These are phyloP conservation scores for Phyllostomus hastatus DNA, from an alignment of 2,113 vertebrate species.

Conservation along the genomic window DNA sequence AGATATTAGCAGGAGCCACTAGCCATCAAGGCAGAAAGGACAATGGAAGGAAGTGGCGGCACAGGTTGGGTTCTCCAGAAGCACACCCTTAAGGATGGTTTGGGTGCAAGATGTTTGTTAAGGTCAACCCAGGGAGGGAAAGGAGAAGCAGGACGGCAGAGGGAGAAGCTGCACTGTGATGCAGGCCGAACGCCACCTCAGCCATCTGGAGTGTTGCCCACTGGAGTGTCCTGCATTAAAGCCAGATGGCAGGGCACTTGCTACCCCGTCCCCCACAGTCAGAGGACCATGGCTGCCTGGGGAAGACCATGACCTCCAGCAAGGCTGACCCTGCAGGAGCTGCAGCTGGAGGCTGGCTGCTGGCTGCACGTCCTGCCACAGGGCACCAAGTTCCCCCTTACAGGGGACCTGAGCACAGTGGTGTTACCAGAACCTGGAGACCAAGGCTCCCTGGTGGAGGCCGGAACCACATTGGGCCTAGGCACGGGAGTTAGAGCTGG, in stretches of 20 bases:
- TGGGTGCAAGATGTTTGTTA: too few species aligned
- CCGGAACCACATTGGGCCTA: not conserved
- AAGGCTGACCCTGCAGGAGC: not conserved
- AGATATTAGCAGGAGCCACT: not conserved
- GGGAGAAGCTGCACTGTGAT: not conserved
- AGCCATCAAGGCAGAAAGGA: not conserved
- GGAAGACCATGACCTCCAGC: not conserved
- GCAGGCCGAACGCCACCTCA: not conserved
- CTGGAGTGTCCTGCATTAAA: not conserved
- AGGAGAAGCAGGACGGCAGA: not conserved
- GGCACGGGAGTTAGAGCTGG: too few species aligned
- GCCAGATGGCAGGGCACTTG: not conserved
- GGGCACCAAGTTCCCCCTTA: not conserved
- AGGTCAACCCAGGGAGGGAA: not conserved
- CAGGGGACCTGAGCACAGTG: not conserved
- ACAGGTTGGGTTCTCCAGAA: too few species aligned
- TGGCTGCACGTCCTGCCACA: accelerated
- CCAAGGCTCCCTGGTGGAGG: not conserved
- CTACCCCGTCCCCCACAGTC: too few species aligned
- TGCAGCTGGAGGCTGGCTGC: not conserved
- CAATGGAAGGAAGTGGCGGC: not conserved
- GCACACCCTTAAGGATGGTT: too few species aligned
- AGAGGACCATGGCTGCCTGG: not conserved
- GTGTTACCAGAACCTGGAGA: not conserved
- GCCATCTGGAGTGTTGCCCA: not conserved